Conservation (phyloP, 2,888 invertebrate species). For the Gnatocerus cornutus region DNA sequence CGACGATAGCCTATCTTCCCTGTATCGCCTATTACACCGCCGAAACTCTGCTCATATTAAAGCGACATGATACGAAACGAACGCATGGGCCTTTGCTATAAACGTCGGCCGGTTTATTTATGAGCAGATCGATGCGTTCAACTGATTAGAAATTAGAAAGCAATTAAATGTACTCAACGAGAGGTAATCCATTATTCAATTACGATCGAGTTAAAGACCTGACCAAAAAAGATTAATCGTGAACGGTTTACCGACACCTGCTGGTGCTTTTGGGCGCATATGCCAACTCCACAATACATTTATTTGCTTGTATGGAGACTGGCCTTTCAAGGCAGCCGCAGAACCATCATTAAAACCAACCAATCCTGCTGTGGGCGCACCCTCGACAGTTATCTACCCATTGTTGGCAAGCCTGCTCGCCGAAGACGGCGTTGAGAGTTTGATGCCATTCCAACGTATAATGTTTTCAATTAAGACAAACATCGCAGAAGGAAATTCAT, state of each 20-base stretch:
- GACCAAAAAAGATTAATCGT: slow-evolving; percentile 26
- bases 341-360: slow-evolving; percentile 8
- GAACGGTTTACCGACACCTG: slow-evolving; percentile 13
- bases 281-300: no score
- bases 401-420: slow-evolving; percentile 18
- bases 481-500: slow-evolving; percentile 5
- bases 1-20: slow-evolving; percentile 21
- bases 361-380: slow-evolving; percentile 23
- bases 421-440: not conserved
- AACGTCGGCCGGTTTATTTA: slow-evolving; percentile 30
- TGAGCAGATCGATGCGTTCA: slow-evolving; percentile 21
- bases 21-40: slow-evolving; percentile 24
- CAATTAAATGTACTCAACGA: slow-evolving; percentile 39
- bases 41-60: slow-evolving; percentile 6
- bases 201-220: slow-evolving; percentile 12
- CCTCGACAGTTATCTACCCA: slow-evolving; percentile 21
- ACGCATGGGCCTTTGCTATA: slow-evolving; percentile 31
- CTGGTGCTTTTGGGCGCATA: slow-evolving; percentile 3
- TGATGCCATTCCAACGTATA: not conserved
- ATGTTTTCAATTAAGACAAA: slow-evolving; percentile 21
- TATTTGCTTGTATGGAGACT: not conserved
- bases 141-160: slow-evolving; percentile 46
- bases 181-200: slow-evolving; percentile 38
- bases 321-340: slow-evolving; percentile 13
- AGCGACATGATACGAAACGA: slow-evolving; percentile 30